phyloP scores from a whole-genome alignment of 2,888 invertebrate genomes.

The Diploptera punctata region DNA sequence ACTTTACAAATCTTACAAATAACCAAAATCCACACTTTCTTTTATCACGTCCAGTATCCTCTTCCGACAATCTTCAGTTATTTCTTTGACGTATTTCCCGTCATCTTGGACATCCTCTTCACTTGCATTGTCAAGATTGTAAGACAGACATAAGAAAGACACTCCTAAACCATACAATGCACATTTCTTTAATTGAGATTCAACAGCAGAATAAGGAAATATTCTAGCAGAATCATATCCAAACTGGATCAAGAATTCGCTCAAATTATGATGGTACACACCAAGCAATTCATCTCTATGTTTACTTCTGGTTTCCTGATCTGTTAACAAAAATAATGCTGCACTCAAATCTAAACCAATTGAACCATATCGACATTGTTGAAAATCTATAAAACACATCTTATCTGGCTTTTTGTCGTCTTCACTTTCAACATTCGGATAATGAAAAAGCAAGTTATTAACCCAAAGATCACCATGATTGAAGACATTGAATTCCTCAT shows the following conservation, averaged over 20 bases:
- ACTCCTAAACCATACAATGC: not conserved
- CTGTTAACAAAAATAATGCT: not conserved
- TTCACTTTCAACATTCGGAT: not conserved
- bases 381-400: not conserved
- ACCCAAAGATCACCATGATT: not conserved
- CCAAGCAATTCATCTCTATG: not conserved
- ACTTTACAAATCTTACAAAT: not conserved
- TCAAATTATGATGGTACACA: not conserved
- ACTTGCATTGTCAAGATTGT: not conserved
- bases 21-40: not conserved
- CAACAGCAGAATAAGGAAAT: not conserved
- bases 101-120: not conserved
- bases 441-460: not conserved
- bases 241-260: not conserved
- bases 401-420: not conserved
- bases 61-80: not conserved
- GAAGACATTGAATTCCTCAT: not conserved
- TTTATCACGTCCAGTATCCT: not conserved
- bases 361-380: not conserved
- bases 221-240: not conserved
- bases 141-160: not conserved
- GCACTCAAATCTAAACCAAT: not conserved
- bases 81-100: not conserved
- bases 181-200: not conserved
- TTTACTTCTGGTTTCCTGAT: not conserved